Base-by-base conservation (phyloP, 2,888 invertebrate genomes). In the Lamellibrachia satsuma region DNA sequence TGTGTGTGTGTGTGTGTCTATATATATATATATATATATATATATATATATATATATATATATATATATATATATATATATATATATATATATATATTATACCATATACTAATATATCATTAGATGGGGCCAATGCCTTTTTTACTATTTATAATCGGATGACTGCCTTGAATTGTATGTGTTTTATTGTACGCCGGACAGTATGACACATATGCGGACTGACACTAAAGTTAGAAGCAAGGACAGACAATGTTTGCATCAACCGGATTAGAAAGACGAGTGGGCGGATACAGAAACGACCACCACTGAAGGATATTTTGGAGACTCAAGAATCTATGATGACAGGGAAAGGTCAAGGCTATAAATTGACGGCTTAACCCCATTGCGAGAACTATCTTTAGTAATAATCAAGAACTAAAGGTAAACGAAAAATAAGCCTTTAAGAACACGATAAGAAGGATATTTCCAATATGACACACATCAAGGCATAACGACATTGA, bases 11-110 rank as follows among this genome's bases (percentile, higher is more conserved):
- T n/a, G n/a, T n/a, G n/a, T n/a, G n/a, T n/a, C n/a, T n/a, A n/a
- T n/a, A n/a, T n/a, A n/a, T n/a, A 27, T 27, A 91, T 92, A 90
- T 90, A 90, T 90, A 90, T 90, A 90, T 90, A 90, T 92, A 92
- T 52, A 52, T 92, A 92, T 7, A 52, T 92, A 92, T 3, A 52
- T 92, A 39, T 52, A 52, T 7, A 92, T 92, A 92, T 7, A 52
- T 60, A 1, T 75, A 7, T 92, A 92, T 92, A 55, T 90, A 90
- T 90, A 2, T 90, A 92, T 90, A 1, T 92, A 39, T 90, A 1
- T 90, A 90, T 22, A 2, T 22, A 90, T 75, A 3, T 22, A 90
- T 92, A 1, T 51, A 90, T 6, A 90, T 2, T 52, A 3, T 39
- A 2, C n/a, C 51, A 15, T 75, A 91, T 90, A 90, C 22, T 92